Conservation (phyloP, 2,113 vertebrate genomes). For the Macroglossus sobrinus region DNA sequence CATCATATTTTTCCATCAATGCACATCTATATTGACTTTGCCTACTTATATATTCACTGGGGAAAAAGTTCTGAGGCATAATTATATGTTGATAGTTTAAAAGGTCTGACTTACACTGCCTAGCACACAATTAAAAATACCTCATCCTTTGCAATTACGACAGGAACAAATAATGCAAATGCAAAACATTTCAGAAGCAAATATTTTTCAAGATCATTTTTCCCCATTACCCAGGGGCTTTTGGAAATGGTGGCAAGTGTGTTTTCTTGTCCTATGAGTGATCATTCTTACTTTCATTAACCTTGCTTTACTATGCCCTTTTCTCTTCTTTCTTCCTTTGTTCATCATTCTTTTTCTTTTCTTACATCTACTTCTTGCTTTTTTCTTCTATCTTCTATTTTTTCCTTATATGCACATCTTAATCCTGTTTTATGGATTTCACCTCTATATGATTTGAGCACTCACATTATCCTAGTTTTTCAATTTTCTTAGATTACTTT, state of each 20-base stretch:
- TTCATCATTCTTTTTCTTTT: background rate
- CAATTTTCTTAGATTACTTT: background rate
- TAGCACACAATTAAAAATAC: background rate
- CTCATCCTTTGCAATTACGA: background rate
- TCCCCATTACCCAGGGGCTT: background rate
- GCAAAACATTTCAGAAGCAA: background rate
- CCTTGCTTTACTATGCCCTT: background rate
- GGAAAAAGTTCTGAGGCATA: background rate
- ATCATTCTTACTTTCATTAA: background rate
- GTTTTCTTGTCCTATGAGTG: background rate
- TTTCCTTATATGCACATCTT: background rate
- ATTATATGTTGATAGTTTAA: constrained; percentile 2
- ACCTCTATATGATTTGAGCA: background rate
- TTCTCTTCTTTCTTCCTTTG: background rate
- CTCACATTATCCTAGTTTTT: constrained; percentile 7
- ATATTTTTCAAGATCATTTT: background rate
- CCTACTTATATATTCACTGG: background rate
- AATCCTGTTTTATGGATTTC: constrained; percentile 31
- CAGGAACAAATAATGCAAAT: background rate
- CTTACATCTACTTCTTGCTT: background rate
- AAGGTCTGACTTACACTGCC: background rate
- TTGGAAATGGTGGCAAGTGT: background rate
- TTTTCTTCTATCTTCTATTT: background rate
- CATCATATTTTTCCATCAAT: background rate
- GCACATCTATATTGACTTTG: background rate